phyloP scores from a whole-genome alignment of 2,888 invertebrate genomes.

The Metellina segmentata region DNA sequence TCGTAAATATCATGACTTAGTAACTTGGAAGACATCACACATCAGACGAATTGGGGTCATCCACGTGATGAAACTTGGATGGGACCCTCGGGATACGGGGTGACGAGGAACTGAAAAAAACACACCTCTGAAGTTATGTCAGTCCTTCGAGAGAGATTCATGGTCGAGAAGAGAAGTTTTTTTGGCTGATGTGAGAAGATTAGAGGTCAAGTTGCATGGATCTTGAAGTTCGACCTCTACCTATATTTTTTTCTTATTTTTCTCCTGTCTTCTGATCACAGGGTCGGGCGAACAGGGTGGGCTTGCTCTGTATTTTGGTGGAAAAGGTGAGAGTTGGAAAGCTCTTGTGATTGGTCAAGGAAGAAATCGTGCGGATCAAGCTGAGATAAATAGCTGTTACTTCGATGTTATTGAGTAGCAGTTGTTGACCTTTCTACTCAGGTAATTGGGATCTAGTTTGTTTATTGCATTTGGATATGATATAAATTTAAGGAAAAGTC shows the following conservation, averaged over 20 bases:
- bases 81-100: conserved; percentile 2
- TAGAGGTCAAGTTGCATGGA: conserved; percentile 10
- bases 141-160: background rate
- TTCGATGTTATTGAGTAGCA: no score
- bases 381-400: background rate
- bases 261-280: background rate
- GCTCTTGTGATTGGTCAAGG: background rate
- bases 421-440: no score
- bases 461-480: no score
- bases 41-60: conserved; percentile 49
- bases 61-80: conserved; percentile 49
- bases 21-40: background rate
- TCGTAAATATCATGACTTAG: background rate
- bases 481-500: no score
- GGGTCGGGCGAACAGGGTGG: background rate
- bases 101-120: conserved; percentile 1
- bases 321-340: background rate
- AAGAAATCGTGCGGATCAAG: background rate
- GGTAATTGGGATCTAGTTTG: no score
- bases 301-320: background rate
- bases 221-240: background rate
- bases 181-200: background rate
- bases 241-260: background rate
- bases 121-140: background rate
- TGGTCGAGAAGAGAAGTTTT: background rate